Evolutionary conservation across 2,888 invertebrate species (phyloP), one percentile per base, ranked within the genome.

Genomic region (Trissolcus brochymenae): DNA sequence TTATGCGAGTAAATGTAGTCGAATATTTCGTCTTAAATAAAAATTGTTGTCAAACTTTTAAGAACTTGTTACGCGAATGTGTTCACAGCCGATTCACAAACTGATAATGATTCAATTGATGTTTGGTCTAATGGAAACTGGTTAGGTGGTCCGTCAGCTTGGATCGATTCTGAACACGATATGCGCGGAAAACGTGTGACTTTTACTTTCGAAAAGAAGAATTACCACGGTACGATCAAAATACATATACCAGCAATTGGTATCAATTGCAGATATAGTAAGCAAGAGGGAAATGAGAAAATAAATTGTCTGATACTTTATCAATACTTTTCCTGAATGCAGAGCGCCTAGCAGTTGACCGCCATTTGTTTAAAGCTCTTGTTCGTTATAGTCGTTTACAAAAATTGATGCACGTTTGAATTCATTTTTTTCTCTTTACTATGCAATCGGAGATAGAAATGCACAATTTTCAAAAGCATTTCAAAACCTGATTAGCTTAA

Each of bases 101-200:
- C 70, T 53, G 73, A 77, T 73, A 77, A 73, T 77, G 68, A 68
- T 65, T 77, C 77, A 65, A 70, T 77, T 77, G 77, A 73, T 73
- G 72, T 77, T 73, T 77, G 65, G 65, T 68, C 73, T 68, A 77
- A 73, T 77, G 65, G 68, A 73, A 77, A 77, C 77, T 77, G 65
- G 70, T 68, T 73, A 77, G 68, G 64, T 73, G 77, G 77, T 72
- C 64, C 72, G 71, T 76, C 70, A 71, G 55, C 66, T 66, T 61
- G 70, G 53, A 64, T 75, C 54, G 75, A 75, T 71, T 66, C 70
- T 71, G 70, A 61, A 70, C 65, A 17, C 65, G 61, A 70, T 65
- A 70, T 21, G 35, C 25, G 55, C 16, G 25, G 64, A 64, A 65
- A 76, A 76, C 70, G 70, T 61, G 76, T 65, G 76, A 76, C 76